Evolutionary conservation across 1,140 invertebrate species (phyloP).

Genomic region (Pectinophora gossypiella): DNA sequence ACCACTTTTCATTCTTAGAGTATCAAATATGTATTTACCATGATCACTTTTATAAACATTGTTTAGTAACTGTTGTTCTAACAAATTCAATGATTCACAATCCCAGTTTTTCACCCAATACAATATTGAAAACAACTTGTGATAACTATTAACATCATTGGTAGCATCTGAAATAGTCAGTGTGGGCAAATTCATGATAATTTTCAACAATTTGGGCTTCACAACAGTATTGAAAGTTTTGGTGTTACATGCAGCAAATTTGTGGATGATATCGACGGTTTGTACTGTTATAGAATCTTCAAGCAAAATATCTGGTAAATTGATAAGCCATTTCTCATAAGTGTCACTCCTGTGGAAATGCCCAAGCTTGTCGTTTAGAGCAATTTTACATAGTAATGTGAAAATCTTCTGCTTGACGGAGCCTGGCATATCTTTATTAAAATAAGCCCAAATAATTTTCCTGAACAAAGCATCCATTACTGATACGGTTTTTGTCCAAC

Average conservation of each 20-base stretch:
- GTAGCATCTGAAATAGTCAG: conserved; percentile 47
- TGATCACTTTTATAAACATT: conserved; percentile 48
- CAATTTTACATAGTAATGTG: conserved; percentile 62
- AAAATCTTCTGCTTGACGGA: conserved; percentile 62
- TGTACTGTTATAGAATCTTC: conserved; percentile 45
- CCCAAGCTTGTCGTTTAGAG: conserved; percentile 53
- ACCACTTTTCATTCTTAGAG: conserved; percentile 45
- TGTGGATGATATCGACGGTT: conserved; percentile 63
- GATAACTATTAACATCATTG: conserved; percentile 34
- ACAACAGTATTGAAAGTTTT: conserved; percentile 54
- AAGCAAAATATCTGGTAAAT: conserved; percentile 67
- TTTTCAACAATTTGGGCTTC: conserved; percentile 47
- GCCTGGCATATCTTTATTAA: conserved; percentile 39
- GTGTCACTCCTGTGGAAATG: conserved; percentile 51
- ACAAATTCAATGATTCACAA: conserved; percentile 53
- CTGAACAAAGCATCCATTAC: conserved; percentile 55
- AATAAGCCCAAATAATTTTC: conserved; percentile 64
- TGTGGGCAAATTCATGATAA: conserved; percentile 65
- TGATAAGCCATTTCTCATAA: conserved; percentile 63
- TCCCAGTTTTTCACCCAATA: conserved; percentile 69
- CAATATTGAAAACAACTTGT: conserved; percentile 61
- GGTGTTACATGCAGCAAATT: conserved; percentile 64
- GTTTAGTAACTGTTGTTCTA: conserved; percentile 60
- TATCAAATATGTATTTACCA: conserved; percentile 58
- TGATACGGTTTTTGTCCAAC: conserved; percentile 48